Base-by-base conservation (phyloP, 2,113 vertebrate genomes). In the Callionymus lyra region DNA sequence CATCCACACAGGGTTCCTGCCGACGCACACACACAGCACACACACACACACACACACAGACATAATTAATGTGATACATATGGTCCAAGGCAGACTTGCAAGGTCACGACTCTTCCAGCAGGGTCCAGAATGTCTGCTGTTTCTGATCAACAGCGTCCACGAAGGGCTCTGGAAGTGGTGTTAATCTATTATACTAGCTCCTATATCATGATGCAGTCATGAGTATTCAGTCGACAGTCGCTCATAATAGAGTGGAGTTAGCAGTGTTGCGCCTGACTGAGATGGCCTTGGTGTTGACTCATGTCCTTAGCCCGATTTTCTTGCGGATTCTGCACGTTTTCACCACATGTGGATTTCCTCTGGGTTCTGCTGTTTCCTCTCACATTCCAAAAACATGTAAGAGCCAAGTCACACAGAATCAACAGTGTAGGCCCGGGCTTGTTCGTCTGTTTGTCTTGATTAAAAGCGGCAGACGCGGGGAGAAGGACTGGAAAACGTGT, bases 341-440 rank as follows among this genome's bases (percentile, higher is more conserved):
- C 46, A 38, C 27, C 34, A 49, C 47, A 53, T 66, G 56, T 68
- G 59, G 64, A 64, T 69, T 74, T 74, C 61, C 63, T 65, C 40
- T 51, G 32, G 58, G 44, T 63, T 57, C 56, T 68, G 39, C 41
- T 41, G 63, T 67, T 65, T 61, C 66, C 60, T 58, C 31, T 44
- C 42, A 51, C 57, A 63, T 70, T 70, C 60, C 68, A 65, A 50
- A 16, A 43, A 56, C 51, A 61, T 69, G 56, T 59, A 52, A 50
- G 15, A 33, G 32, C 39, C 44, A 34, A 53, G 6, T 56, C 12
- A 33, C 56, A 58, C 44, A 62, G 45, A 18, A 56, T 53, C 12
- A 9, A 37, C 21, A 53, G 31, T 56, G 53, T 51, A 35, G 21
- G 9, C 42, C 47, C 17, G 34, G 44, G 48, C 40, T 57, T 35